Conservation (phyloP, 2,797 vertebrate species). For the Thalassophryne amazonica region DNA sequence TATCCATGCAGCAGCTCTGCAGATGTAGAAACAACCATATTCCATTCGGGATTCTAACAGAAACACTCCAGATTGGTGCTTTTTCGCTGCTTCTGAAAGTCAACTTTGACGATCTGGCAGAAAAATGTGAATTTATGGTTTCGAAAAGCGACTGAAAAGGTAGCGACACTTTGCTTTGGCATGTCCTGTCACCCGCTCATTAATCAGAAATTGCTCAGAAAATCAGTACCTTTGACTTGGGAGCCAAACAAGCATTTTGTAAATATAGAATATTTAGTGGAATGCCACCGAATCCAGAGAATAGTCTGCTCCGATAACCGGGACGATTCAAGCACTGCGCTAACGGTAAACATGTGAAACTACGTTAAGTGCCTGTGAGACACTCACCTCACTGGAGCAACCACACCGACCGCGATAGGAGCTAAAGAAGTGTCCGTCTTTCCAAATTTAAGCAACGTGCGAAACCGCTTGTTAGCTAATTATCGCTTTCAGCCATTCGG, state of each 20-base stretch:
- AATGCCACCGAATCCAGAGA: conserved; percentile 51
- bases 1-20: background rate
- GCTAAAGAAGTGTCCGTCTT: background rate
- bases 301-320: conserved; percentile 48
- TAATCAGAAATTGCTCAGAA: background rate
- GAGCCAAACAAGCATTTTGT: background rate
- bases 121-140: conserved; percentile 18
- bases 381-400: conserved; percentile 51
- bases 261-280: conserved; percentile 29
- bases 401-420: background rate
- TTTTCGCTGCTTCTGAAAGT: no score
- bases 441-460: conserved; percentile 9
- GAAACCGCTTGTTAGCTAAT: conserved; percentile 43
- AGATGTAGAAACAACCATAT: conserved; percentile 4
- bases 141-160: background rate
- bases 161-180: conserved; percentile 2
- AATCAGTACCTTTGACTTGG: background rate
- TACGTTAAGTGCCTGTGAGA: conserved; percentile 25
- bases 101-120: conserved; percentile 20
- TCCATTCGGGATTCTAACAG: no score
- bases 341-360: conserved; percentile 40
- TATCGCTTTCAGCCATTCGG: conserved; percentile 43
- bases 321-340: conserved; percentile 38
- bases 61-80: no score
- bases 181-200: background rate